Percentiles rank a stretch among this genome's conserved stretches.
These are phyloP conservation scores for Hemiscyllium ocellatum DNA, from an alignment of 2,113 vertebrate species.

Conservation along the genomic window DNA sequence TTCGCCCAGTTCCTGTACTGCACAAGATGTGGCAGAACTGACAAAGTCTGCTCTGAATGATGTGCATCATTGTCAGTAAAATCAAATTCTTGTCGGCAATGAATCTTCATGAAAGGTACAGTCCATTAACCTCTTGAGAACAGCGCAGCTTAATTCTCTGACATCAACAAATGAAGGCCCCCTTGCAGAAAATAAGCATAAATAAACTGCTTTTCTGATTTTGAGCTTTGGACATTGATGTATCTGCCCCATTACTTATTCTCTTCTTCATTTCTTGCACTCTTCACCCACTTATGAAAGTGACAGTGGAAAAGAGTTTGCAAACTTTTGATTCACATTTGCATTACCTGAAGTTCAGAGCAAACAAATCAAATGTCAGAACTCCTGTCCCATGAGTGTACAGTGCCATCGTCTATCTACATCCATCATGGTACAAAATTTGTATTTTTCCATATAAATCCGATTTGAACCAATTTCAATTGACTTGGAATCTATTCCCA, in stretches of 20 bases:
- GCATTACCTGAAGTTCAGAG: background rate
- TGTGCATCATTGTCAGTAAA: slow-evolving; percentile 35
- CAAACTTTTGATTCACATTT: slow-evolving; percentile 19
- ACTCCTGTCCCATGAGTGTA: background rate
- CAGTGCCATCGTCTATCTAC: background rate
- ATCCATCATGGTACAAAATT: background rate
- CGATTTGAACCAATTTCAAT: background rate
- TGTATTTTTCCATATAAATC: background rate
- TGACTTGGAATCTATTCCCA: background rate
- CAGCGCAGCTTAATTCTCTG: slow-evolving; percentile 14
- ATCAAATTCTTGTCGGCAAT: slow-evolving; percentile 23
- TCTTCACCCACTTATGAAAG: background rate
- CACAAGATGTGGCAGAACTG: slow-evolving; percentile 33
- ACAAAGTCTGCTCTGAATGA: slow-evolving; percentile 1
- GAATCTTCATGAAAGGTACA: slow-evolving; percentile 33
- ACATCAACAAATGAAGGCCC: slow-evolving; percentile 25
- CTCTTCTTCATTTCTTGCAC: background rate
- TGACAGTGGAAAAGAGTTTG: background rate
- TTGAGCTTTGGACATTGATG: background rate
- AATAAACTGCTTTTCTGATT: slow-evolving; percentile 2
- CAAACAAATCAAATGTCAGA: background rate
- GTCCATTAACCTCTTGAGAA: slow-evolving; percentile 25
- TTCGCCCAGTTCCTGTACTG: background rate
- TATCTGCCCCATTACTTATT: slow-evolving; percentile 24
- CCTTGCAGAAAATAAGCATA: slow-evolving; percentile 19